A percentile compares a stretch with the other conserved stretches of the same genome.
These are phyloP conservation scores for Pseudomyrmex concolor DNA, from an alignment of 1,140 invertebrate species.

Conservation along the genomic window DNA sequence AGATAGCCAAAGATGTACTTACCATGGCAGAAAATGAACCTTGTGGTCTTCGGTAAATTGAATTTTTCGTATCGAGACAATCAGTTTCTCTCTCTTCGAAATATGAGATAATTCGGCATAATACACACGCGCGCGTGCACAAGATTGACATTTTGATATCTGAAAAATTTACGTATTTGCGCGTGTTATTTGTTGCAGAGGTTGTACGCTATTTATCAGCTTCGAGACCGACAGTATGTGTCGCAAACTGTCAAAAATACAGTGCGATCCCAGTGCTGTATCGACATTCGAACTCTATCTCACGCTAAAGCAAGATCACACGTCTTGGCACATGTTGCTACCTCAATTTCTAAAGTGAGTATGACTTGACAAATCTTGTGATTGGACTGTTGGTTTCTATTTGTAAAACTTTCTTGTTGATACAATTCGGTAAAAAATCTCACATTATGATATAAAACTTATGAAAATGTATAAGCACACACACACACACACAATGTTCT, in stretches of 20 bases:
- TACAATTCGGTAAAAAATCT: background rate
- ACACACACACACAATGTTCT: too few relatives aligned
- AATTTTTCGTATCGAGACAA: background rate
- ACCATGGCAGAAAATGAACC: slow-evolving; percentile 93
- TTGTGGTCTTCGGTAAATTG: slow-evolving; percentile 88
- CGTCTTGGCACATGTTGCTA: slow-evolving; percentile 92
- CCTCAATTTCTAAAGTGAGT: slow-evolving; percentile 95
- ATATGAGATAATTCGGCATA: background rate
- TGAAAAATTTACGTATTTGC: background rate
- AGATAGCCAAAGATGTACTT: slow-evolving; percentile 91
- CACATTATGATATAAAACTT: too few relatives aligned
- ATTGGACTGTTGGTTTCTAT: background rate
- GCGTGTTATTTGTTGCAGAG: slow-evolving; percentile 83
- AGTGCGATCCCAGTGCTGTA: slow-evolving; percentile 92
- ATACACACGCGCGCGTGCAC: background rate
- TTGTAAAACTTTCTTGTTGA: background rate
- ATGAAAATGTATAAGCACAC: too few relatives aligned
- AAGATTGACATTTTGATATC: slow-evolving; percentile 13
- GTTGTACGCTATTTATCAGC: slow-evolving; percentile 91
- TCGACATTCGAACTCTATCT: slow-evolving; percentile 94
- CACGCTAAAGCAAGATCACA: slow-evolving; percentile 92
- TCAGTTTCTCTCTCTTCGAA: background rate
- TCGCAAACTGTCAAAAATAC: slow-evolving; percentile 88
- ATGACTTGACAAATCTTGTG: slow-evolving; percentile 32
- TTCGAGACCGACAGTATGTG: slow-evolving; percentile 89